These are phyloP conservation scores for Periophthalmus magnuspinnatus DNA, from an alignment of 2,797 vertebrate genomes.

Conservation along the genomic window DNA sequence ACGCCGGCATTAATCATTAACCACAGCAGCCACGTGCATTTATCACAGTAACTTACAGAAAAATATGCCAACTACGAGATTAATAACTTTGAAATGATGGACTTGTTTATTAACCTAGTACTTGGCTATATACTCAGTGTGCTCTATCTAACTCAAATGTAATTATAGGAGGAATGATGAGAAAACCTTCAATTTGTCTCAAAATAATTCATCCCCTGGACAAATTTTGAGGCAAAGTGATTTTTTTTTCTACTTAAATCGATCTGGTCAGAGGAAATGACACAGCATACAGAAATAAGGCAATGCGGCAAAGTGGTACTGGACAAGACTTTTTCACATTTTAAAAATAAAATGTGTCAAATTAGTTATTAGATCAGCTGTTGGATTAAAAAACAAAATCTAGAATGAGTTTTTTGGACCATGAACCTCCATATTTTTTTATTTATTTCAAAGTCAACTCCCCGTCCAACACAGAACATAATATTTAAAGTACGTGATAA, in stretches of 20 bases:
- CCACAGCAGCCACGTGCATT: constrained; percentile 33
- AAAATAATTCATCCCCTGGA: constrained; percentile 7
- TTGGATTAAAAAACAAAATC: not conserved
- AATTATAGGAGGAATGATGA: constrained; percentile 6
- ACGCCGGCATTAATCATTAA: constrained; percentile 49
- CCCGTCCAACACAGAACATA: too few relatives aligned
- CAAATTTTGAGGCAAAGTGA: not conserved
- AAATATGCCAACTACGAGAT: constrained; percentile 27
- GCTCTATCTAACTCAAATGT: not conserved
- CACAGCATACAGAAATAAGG: not conserved
- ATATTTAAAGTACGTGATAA: too few relatives aligned
- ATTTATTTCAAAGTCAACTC: too few relatives aligned
- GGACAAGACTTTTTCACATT: not conserved
- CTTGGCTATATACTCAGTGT: not conserved
- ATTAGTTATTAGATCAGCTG: not conserved
- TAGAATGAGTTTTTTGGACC: not conserved
- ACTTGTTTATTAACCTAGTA: constrained; percentile 6
- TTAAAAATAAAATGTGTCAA: not conserved
- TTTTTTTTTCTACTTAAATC: not conserved
- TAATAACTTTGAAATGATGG: constrained; percentile 24
- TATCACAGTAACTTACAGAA: constrained; percentile 37
- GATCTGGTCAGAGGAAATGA: constrained; percentile 7
- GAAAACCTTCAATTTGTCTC: constrained; percentile 2
- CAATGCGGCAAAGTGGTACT: not conserved
- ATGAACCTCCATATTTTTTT: not conserved